Evolutionary conservation across 2,888 invertebrate genomes (phyloP).

Genomic region (Phengaris alcon): DNA sequence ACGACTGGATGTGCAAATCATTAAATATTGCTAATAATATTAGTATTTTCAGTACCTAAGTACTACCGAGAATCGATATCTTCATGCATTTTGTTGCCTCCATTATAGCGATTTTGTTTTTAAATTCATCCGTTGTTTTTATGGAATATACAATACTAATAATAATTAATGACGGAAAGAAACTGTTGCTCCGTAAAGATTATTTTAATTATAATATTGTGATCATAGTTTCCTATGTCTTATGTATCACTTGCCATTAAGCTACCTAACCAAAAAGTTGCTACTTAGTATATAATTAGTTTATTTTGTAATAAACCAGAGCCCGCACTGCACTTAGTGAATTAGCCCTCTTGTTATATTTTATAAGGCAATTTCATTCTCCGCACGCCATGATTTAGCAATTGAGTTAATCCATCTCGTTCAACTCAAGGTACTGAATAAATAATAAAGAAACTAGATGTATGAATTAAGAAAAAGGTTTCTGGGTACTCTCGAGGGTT

Average conservation of each 20-base stretch:
- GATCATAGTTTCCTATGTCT: too few relatives aligned
- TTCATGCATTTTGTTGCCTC: too few relatives aligned
- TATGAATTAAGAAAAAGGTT: neutral
- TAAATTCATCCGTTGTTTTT: too few relatives aligned
- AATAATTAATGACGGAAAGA: too few relatives aligned
- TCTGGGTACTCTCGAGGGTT: neutral
- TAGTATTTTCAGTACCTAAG: too few relatives aligned
- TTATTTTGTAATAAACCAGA: neutral
- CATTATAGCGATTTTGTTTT: too few relatives aligned
- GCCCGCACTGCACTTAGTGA: neutral
- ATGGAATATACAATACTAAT: too few relatives aligned
- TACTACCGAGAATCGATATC: too few relatives aligned
- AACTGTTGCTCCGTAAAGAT: too few relatives aligned
- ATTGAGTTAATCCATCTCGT: slow-evolving; percentile 10
- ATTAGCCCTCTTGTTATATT: slow-evolving; percentile 17
- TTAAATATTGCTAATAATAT: neutral
- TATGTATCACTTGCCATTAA: neutral
- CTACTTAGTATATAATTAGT: neutral
- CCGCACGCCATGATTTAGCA: neutral
- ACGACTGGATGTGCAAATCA: neutral
- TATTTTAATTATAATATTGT: too few relatives aligned
- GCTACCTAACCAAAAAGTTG: neutral
- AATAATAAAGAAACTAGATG: neutral
- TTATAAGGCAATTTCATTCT: slow-evolving; percentile 9
- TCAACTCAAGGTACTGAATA: neutral